Base-by-base conservation (phyloP, 2,797 vertebrate genomes). In the Glossophaga mutica region DNA sequence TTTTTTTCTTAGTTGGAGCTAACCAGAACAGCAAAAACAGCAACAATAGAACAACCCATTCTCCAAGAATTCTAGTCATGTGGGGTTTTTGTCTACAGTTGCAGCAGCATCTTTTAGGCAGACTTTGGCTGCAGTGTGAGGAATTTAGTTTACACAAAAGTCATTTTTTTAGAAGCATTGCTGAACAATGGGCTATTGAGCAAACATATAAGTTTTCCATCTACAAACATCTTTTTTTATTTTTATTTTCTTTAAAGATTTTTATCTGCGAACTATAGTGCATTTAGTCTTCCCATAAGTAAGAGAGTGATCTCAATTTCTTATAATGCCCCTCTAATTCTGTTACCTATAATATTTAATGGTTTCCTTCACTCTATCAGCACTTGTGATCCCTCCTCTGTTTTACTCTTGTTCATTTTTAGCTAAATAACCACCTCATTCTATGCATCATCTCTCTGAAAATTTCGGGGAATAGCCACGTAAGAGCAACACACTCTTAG, bases 381-480 rank as follows among this genome's bases (percentile, higher is more conserved):
- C n/a, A 11, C n/a, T 74, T 78, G 79, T 1, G 5, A 59, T 57
- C 46, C n/a, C 22, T 82, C 39, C 59, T 82, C 94, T 95, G 65
- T 93, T 95, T 96, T 91, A 96, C 84, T 89, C 93, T 85, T 94
- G 86, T 82, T 97, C 93, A 48, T 86, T 96, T 96, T 96, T 76
- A 96, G 91, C 96, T 93, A 97, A 98, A 97, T 97, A 95, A 92
- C 96, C 18, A 91, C 84, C 92, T 96, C 81, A 88, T 96, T 97
- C 97, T 93, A 95, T 96, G 97, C 81, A 97, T 96, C 96, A 96
- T 97, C 96, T 89, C 76, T 95, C 94, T 97, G 87, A 93, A 97
- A 96, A 93, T 97, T 98, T 97, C 96, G 4, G 97, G 87, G 96
- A 97, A 96, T 82, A 95, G 93, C 59, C 87, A 87, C 68, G 93